A percentile compares a stretch with the other conserved stretches of the same genome.
Evolutionary conservation across 2,113 vertebrate species (phyloP).

Genomic region (Podarcis muralis): DNA sequence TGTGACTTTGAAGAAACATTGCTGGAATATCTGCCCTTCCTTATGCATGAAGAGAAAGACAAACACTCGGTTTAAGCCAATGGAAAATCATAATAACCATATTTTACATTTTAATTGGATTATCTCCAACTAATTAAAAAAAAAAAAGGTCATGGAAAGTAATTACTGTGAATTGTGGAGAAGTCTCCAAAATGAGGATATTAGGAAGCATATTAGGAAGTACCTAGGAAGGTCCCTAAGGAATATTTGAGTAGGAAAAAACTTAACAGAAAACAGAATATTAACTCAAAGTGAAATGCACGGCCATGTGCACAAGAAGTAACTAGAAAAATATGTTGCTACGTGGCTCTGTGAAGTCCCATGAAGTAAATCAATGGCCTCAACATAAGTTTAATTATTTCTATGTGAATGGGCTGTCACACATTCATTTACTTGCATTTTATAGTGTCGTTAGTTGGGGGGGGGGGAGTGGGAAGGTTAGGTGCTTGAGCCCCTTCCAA

Average conservation of each 20-base stretch:
- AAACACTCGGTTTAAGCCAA: not conserved
- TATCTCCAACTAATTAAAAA: constrained; percentile 5
- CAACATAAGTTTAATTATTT: too few species aligned
- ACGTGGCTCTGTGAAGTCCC: not conserved
- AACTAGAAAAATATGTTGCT: not conserved
- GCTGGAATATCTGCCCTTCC: not conserved
- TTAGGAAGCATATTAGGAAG: not conserved
- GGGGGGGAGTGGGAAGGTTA: too few species aligned
- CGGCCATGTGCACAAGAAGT: not conserved
- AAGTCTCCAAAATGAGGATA: constrained; percentile 5
- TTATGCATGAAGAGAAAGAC: not conserved
- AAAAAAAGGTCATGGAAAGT: not conserved
- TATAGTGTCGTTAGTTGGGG: too few species aligned
- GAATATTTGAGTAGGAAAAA: not conserved
- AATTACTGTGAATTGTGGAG: not conserved
- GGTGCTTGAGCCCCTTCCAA: too few species aligned
- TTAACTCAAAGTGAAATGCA: not conserved
- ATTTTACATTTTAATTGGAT: constrained; percentile 8
- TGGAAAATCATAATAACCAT: not conserved
- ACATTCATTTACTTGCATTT: too few species aligned
- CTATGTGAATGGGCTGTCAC: too few species aligned
- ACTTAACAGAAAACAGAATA: not conserved
- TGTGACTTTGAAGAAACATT: constrained; percentile 9
- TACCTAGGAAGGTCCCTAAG: not conserved
- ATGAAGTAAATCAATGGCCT: not conserved